Evolutionary conservation across 2,888 invertebrate species (phyloP).

Genomic region (Gastracanthus pulcherrimus): DNA sequence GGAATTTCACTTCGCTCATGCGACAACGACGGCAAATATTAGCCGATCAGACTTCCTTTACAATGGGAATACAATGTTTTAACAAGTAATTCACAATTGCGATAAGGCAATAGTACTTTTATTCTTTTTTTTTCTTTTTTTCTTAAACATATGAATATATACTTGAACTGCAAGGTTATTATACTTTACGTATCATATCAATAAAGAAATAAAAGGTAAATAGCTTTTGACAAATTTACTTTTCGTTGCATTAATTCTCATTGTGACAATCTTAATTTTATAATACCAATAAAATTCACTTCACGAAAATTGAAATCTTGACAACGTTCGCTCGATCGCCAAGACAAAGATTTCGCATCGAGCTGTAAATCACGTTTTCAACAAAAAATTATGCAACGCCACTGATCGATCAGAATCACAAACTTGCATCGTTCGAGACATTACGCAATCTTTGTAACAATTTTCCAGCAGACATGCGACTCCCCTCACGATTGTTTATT

Average conservation of each 20-base stretch:
- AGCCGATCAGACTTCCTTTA: background rate
- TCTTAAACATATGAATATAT: too few relatives aligned
- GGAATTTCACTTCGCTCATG: constrained; percentile 1
- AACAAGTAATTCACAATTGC: background rate
- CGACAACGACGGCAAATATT: constrained; percentile 19
- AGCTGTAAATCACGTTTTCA: too few relatives aligned
- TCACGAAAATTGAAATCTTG: background rate
- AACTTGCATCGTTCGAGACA: too few relatives aligned
- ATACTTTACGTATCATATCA: too few relatives aligned
- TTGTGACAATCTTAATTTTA: background rate
- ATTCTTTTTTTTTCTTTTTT: too few relatives aligned
- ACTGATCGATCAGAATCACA: too few relatives aligned
- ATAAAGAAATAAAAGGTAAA: background rate
- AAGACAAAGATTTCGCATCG: too few relatives aligned
- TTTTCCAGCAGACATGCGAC: too few relatives aligned
- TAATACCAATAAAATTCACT: background rate
- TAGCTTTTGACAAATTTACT: background rate
- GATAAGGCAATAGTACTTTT: background rate
- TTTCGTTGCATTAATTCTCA: background rate
- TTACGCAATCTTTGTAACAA: too few relatives aligned
- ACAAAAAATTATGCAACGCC: background rate
- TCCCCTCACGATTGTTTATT: too few relatives aligned
- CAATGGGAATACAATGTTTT: constrained; percentile 21
- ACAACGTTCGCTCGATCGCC: too few relatives aligned
- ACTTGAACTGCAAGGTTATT: too few relatives aligned